Percentiles rank a stretch among this genome's conserved stretches.
These are phyloP conservation scores for Coenobita brevimanus DNA, from an alignment of 1,140 invertebrate genomes.

Conservation along the genomic window DNA sequence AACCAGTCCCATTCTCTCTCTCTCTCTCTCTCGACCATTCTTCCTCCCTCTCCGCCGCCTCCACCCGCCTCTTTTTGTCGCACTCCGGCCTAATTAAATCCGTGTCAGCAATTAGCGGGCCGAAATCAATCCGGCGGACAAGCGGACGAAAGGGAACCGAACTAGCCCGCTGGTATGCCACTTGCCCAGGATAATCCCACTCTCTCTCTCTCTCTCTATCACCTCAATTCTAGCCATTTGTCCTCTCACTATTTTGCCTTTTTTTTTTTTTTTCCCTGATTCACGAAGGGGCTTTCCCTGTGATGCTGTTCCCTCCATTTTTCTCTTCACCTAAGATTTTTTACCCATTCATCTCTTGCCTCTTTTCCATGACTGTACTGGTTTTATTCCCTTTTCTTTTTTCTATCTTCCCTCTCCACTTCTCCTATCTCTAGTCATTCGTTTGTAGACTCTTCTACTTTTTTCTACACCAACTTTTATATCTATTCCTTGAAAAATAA, in stretches of 20 bases:
- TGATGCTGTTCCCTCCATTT: not conserved
- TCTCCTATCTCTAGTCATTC: not conserved
- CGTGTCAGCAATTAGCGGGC: conserved; percentile 26
- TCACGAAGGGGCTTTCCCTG: too few species aligned
- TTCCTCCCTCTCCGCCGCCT: not conserved
- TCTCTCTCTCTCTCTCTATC: too few species aligned
- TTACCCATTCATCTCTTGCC: not conserved
- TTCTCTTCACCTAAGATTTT: not conserved
- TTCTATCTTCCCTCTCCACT: not conserved
- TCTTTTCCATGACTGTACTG: not conserved
- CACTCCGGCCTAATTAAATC: conserved; percentile 4
- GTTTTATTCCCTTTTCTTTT: not conserved
- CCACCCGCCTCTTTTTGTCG: not conserved
- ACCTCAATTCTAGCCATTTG: too few species aligned
- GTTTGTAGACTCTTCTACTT: not conserved
- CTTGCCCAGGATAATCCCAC: not conserved
- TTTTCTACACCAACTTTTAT: not conserved
- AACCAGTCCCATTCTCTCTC: too few species aligned
- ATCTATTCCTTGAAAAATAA: too few species aligned
- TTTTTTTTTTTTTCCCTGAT: too few species aligned
- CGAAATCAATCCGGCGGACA: conserved; percentile 14
- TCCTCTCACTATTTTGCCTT: too few species aligned
- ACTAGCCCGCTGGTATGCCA: not conserved
- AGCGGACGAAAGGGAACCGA: too few species aligned
- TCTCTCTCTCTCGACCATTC: not conserved